A percentile compares a stretch with the other conserved stretches of the same genome.
Conservation (phyloP, 1,140 invertebrate species). For the Papilio polytes region DNA sequence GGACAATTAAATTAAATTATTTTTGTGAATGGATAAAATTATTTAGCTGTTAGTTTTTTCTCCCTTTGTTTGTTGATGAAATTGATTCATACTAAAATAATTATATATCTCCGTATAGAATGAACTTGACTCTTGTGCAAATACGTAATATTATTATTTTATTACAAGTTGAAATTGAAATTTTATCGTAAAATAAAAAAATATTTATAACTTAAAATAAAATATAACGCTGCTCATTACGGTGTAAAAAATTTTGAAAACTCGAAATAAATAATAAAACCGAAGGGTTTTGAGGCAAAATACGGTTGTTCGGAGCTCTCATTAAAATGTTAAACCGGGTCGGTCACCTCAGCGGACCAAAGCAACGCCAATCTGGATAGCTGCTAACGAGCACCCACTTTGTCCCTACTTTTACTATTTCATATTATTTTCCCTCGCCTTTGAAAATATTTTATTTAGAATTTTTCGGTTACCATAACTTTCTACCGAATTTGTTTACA, state of each 20-base stretch:
- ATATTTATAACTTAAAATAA: no score
- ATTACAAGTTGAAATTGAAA: no score
- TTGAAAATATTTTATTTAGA: neutral
- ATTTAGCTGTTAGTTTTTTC: no score
- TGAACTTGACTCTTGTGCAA: no score
- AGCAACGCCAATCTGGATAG: neutral
- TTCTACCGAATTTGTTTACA: neutral
- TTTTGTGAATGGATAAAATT: no score
- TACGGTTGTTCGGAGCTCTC: neutral
- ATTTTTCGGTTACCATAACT: neutral
- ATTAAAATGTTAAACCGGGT: slow-evolving; percentile 6
- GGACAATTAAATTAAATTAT: neutral
- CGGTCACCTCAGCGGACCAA: slow-evolving; percentile 5
- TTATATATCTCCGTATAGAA: no score
- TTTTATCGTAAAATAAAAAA: no score
- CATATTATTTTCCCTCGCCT: neutral
- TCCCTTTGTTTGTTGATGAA: no score
- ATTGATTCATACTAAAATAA: no score
- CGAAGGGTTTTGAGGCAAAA: neutral
- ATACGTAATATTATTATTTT: no score
- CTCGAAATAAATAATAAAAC: neutral
- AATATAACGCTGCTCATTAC: neutral
- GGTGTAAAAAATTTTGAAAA: neutral
- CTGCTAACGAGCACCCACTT: slow-evolving; percentile 13
- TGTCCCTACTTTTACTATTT: slow-evolving; percentile 19